phyloP scores from a whole-genome alignment of 2,888 invertebrate genomes.

The Mellilla xanthometata region DNA sequence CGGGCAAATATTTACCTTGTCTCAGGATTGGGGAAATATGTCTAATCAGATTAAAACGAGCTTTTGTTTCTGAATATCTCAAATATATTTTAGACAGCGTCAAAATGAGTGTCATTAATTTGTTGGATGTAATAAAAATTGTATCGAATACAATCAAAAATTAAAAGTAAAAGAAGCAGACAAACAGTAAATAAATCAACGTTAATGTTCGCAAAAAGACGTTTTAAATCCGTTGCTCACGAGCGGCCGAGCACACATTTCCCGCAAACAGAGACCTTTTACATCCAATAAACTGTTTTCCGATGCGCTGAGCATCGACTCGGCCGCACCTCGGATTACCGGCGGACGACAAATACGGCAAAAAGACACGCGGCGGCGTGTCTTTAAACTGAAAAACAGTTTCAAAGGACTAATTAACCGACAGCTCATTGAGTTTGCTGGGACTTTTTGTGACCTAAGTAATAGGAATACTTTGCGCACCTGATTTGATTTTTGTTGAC shows the following conservation, averaged over 20 bases:
- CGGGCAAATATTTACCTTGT: neutral
- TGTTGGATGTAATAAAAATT: too few species aligned
- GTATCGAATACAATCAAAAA: too few species aligned
- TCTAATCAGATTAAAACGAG: neutral
- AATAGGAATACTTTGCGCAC: neutral
- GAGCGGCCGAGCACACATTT: slow-evolving; percentile 31
- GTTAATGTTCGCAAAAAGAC: slow-evolving; percentile 27
- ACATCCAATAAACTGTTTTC: slow-evolving; percentile 62
- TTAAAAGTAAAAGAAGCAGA: neutral
- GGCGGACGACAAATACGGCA: slow-evolving; percentile 39
- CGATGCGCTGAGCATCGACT: slow-evolving; percentile 56
- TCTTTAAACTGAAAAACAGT: slow-evolving; percentile 48
- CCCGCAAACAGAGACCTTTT: slow-evolving; percentile 49
- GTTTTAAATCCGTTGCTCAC: slow-evolving; percentile 29
- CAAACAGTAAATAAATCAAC: slow-evolving; percentile 15
- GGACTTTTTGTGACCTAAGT: slow-evolving; percentile 26
- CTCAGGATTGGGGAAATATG: neutral
- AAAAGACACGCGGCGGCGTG: slow-evolving; percentile 44
- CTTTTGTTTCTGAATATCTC: too few species aligned
- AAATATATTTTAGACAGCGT: too few species aligned
- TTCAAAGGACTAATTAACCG: slow-evolving; percentile 51
- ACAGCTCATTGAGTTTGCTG: slow-evolving; percentile 35
- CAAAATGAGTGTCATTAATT: too few species aligned
- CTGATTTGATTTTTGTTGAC: neutral
- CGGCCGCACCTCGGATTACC: slow-evolving; percentile 63